phyloP scores from a whole-genome alignment of 2,888 invertebrate genomes.

The Stratiomys singularior region DNA sequence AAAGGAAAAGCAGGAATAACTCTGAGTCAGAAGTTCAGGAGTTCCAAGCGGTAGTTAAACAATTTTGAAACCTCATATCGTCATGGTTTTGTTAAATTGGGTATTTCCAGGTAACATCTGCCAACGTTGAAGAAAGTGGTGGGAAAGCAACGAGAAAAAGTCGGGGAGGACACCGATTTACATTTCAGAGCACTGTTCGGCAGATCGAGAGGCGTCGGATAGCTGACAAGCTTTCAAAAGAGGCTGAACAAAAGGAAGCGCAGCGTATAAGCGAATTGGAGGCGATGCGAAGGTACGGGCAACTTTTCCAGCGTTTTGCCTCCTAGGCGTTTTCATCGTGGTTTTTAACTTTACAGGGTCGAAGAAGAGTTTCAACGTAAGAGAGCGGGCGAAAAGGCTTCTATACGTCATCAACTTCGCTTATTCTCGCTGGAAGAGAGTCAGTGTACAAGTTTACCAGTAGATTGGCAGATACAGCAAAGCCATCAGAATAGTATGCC shows the following conservation, averaged over 20 bases:
- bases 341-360: slow-evolving; percentile 67
- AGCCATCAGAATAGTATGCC: background rate
- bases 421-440: slow-evolving; percentile 74
- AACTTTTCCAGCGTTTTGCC: background rate
- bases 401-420: slow-evolving; percentile 78
- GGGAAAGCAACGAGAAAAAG: background rate
- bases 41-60: no score
- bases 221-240: slow-evolving; percentile 79
- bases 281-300: slow-evolving; percentile 75
- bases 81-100: no score
- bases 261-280: slow-evolving; percentile 81
- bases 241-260: slow-evolving; percentile 81
- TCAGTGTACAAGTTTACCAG: slow-evolving; percentile 69
- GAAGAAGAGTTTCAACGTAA: slow-evolving; percentile 90
- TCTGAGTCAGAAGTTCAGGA: no score
- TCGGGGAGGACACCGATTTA: slow-evolving; percentile 72
- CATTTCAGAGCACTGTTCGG: slow-evolving; percentile 86
- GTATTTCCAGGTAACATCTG: no score
- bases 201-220: slow-evolving; percentile 79
- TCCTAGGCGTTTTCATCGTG: background rate
- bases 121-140: background rate
- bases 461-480: slow-evolving; percentile 51
- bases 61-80: no score
- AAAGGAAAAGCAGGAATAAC: no score
- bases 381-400: slow-evolving; percentile 80